phyloP scores from a whole-genome alignment of 2,888 invertebrate species.

The Stenoptilia bipunctidactyla region DNA sequence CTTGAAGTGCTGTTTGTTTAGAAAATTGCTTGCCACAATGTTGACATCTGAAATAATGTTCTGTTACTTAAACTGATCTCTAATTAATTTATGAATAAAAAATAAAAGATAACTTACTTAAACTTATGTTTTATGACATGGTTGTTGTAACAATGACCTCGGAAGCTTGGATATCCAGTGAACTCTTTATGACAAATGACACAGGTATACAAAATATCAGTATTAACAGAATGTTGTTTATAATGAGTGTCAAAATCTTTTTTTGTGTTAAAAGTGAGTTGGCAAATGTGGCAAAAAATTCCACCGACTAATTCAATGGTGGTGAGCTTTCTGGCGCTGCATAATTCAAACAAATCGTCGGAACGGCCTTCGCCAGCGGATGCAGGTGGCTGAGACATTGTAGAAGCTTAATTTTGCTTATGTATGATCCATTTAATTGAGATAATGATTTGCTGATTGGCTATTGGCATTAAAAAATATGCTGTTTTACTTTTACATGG shows the following conservation, averaged over 20 bases:
- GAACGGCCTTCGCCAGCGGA: neutral
- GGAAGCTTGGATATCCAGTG: constrained; percentile 66
- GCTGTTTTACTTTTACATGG: neutral
- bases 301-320: constrained; percentile 60
- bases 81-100: too few species aligned
- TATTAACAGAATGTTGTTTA: constrained; percentile 28
- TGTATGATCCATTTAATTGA: neutral
- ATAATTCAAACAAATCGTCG: too few species aligned
- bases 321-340: constrained; percentile 28
- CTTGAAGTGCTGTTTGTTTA: constrained; percentile 33
- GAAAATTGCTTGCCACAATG: constrained; percentile 42
- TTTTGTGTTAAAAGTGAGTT: constrained; percentile 57
- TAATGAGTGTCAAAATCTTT: constrained; percentile 69
- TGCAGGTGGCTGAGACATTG: neutral
- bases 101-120: constrained; percentile 41
- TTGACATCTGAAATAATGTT: constrained; percentile 37
- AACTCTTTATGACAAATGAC: constrained; percentile 67
- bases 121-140: constrained; percentile 70
- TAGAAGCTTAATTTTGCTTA: neutral
- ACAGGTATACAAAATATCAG: constrained; percentile 64
- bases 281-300: constrained; percentile 70
- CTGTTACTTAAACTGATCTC: too few species aligned
- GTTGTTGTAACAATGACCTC: constrained; percentile 69
- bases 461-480: neutral
- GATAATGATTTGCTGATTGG: neutral